phyloP scores from a whole-genome alignment of 2,113 vertebrate genomes.

The Acrocephalus arundinaceus region DNA sequence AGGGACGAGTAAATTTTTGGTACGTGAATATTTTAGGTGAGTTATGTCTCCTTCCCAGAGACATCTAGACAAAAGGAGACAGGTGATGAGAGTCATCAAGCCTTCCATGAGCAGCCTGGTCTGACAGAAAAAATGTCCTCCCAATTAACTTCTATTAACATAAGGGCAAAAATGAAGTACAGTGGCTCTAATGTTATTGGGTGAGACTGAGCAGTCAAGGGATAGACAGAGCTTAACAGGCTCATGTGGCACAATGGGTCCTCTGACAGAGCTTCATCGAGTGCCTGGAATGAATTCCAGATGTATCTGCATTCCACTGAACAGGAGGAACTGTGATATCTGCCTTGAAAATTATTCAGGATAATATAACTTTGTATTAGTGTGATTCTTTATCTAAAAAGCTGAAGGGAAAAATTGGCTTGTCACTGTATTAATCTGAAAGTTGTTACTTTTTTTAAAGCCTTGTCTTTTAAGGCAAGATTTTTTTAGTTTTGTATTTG shows the following conservation, averaged over 20 bases:
- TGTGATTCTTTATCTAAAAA: not conserved
- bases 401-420: not conserved
- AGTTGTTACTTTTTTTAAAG: not conserved
- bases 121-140: not conserved
- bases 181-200: not conserved
- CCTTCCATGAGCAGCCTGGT: not conserved
- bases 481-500: not conserved
- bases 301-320: not conserved
- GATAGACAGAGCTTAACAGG: not conserved
- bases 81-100: not conserved
- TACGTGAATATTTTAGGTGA: not conserved
- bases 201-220: not conserved
- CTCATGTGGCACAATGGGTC: not conserved
- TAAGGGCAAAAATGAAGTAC: not conserved
- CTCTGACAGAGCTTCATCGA: not conserved
- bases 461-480: not conserved
- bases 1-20: not conserved
- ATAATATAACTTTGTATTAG: not conserved
- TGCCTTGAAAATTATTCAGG: not conserved
- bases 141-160: not conserved
- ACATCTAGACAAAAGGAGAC: not conserved
- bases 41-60: not conserved
- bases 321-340: not conserved
- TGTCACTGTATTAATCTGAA: not conserved
- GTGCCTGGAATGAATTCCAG: not conserved